Percentiles rank a stretch among this genome's conserved stretches.
Conservation (phyloP, 2,888 invertebrate species). For the Ornithoptera alexandrae region DNA sequence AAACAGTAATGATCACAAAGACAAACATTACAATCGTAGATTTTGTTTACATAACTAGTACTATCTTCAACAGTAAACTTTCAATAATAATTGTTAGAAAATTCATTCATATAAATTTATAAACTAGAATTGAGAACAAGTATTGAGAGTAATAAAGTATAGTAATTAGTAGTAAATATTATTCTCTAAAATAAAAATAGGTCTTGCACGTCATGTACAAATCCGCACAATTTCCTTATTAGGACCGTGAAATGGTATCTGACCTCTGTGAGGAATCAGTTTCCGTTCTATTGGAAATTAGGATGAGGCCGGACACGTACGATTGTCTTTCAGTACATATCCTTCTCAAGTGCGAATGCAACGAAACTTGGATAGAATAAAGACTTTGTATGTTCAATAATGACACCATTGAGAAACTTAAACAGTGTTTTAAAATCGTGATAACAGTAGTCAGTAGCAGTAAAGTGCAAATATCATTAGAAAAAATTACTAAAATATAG, state of each 20-base stretch:
- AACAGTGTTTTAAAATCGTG: background rate
- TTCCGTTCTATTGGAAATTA: constrained; percentile 27
- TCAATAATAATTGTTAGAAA: no score
- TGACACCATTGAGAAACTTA: background rate
- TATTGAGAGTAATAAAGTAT: no score
- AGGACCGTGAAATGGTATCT: constrained; percentile 20
- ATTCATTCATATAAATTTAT: no score
- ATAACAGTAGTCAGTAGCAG: no score
- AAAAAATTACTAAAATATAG: no score
- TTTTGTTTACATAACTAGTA: no score
- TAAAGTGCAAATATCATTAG: no score
- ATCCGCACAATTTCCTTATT: constrained; percentile 18
- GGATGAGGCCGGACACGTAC: constrained; percentile 26
- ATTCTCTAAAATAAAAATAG: background rate
- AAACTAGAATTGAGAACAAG: no score
- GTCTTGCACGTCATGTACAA: background rate
- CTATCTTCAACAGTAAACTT: no score
- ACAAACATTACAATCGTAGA: no score
- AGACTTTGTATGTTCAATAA: background rate
- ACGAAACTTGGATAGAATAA: background rate
- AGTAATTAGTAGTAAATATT: no score
- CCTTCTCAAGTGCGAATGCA: background rate
- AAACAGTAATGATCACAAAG: no score
- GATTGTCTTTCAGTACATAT: background rate
- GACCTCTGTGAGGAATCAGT: constrained; percentile 19